phyloP scores from a whole-genome alignment of 2,113 vertebrate species.

The Prochilodus magdalenae region DNA sequence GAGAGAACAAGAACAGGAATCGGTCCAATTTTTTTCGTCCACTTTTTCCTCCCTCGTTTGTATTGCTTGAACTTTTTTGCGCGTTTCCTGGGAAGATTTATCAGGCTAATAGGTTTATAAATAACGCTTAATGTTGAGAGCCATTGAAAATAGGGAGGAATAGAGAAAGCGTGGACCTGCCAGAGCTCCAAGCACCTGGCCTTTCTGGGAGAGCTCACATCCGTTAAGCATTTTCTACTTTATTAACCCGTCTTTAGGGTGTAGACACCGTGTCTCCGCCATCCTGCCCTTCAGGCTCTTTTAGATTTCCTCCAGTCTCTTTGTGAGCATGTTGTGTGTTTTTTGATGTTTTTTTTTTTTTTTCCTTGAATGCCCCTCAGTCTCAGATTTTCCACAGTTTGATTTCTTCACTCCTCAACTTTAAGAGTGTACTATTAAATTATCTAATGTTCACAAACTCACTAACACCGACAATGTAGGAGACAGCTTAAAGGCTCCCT shows the following conservation, averaged over 20 bases:
- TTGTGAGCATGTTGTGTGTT: slow-evolving; percentile 22
- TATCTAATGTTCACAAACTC: slow-evolving; percentile 23
- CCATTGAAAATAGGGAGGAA: slow-evolving; percentile 51
- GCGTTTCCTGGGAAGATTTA: slow-evolving; percentile 51
- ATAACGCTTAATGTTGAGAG: slow-evolving; percentile 56
- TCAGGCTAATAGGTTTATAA: slow-evolving; percentile 61
- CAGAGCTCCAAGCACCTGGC: slow-evolving; percentile 57
- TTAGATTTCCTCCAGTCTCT: slow-evolving; percentile 46
- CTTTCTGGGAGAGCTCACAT: slow-evolving; percentile 52
- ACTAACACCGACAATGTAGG: slow-evolving; percentile 1
- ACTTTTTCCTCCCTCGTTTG: slow-evolving; percentile 15
- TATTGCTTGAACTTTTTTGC: slow-evolving; percentile 34
- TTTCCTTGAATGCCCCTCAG: slow-evolving; percentile 42
- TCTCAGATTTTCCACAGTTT: slow-evolving; percentile 48
- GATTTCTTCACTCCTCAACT: background rate
- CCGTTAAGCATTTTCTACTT: slow-evolving; percentile 64
- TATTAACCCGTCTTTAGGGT: slow-evolving; percentile 60
- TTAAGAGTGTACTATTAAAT: slow-evolving; percentile 24
- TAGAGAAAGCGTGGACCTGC: slow-evolving; percentile 37
- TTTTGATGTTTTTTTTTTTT: background rate
- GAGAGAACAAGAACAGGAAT: slow-evolving; percentile 31
- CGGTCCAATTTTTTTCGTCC: slow-evolving; percentile 30
- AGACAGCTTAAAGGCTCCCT: background rate
- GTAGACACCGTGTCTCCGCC: slow-evolving; percentile 58
- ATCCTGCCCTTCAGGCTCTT: slow-evolving; percentile 60